Evolutionary conservation across 2,113 vertebrate genomes (phyloP).

Genomic region (Odobenus rosmarus): DNA sequence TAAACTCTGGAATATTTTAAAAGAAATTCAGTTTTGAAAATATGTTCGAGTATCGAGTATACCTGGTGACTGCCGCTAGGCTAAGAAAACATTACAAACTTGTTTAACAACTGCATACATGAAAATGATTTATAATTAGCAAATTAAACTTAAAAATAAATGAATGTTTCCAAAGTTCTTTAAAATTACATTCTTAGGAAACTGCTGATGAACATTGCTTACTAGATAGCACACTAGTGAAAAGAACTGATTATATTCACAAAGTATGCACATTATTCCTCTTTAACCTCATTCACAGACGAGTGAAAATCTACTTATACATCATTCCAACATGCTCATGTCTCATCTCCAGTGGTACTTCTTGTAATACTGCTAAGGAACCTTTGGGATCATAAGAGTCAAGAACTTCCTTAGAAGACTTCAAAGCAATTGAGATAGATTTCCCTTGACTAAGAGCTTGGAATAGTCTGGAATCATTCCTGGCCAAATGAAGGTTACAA

Average conservation of each 20-base stretch:
- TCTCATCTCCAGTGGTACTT: not conserved
- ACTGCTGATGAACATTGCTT: conserved; percentile 12
- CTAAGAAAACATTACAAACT: conserved; percentile 17
- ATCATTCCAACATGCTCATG: not conserved
- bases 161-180: conserved; percentile 3
- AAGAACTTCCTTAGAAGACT: conserved; percentile 38
- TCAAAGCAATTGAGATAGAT: conserved; percentile 15
- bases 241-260: conserved; percentile 5
- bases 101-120: not conserved
- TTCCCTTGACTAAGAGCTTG: not conserved
- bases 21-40: conserved; percentile 46
- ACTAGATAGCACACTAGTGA: not conserved
- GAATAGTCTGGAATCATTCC: not conserved
- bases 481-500: not conserved
- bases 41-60: not conserved
- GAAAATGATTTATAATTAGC: conserved; percentile 53
- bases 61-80: not conserved
- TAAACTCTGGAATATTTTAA: conserved; percentile 23
- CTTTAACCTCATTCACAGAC: not conserved
- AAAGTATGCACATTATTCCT: not conserved
- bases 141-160: conserved; percentile 48
- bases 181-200: not conserved
- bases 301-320: not conserved
- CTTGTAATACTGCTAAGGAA: not conserved
- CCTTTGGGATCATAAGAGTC: not conserved